phyloP scores from a whole-genome alignment of 92 coral and sea anemone genomes.

The Phenganax marumi region DNA sequence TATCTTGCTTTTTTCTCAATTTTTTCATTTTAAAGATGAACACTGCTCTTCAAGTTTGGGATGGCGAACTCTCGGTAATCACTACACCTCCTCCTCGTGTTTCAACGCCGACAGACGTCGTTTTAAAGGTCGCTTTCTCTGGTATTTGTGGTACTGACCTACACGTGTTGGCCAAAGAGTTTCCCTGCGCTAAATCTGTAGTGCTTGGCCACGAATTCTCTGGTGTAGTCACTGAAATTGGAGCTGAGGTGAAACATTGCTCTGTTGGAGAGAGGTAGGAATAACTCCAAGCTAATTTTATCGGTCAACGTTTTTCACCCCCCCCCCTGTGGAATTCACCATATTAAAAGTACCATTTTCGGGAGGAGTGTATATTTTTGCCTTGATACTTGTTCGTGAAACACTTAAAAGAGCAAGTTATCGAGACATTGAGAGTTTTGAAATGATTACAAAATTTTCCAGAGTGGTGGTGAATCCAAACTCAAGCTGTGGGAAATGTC shows the following conservation, averaged over 20 bases:
- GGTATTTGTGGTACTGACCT: slow-evolving; percentile 85
- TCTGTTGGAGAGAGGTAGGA: slow-evolving; percentile 91
- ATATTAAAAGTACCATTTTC: neutral
- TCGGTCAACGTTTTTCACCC: neutral
- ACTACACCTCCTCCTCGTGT: slow-evolving; percentile 88
- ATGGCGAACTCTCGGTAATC: slow-evolving; percentile 80
- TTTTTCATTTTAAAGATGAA: slow-evolving; percentile 60
- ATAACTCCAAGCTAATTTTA: neutral
- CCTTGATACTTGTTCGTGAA: no score
- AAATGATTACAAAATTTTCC: slow-evolving; percentile 11
- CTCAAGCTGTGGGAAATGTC: slow-evolving; percentile 75
- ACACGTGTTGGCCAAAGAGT: slow-evolving; percentile 71
- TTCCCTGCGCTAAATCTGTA: slow-evolving; percentile 82
- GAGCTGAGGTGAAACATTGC: slow-evolving; percentile 76
- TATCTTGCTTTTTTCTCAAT: neutral
- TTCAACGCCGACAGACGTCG: slow-evolving; percentile 75
- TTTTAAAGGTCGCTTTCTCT: slow-evolving; percentile 84
- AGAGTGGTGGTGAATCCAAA: slow-evolving; percentile 90
- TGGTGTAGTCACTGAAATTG: slow-evolving; percentile 92
- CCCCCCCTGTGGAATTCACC: neutral
- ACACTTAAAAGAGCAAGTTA: neutral
- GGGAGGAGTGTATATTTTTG: neutral
- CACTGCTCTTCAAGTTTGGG: slow-evolving; percentile 90
- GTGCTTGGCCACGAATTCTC: slow-evolving; percentile 93
- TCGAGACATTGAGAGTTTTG: no score